Conservation (phyloP, 2,113 vertebrate genomes). For the Pitta sordida region DNA sequence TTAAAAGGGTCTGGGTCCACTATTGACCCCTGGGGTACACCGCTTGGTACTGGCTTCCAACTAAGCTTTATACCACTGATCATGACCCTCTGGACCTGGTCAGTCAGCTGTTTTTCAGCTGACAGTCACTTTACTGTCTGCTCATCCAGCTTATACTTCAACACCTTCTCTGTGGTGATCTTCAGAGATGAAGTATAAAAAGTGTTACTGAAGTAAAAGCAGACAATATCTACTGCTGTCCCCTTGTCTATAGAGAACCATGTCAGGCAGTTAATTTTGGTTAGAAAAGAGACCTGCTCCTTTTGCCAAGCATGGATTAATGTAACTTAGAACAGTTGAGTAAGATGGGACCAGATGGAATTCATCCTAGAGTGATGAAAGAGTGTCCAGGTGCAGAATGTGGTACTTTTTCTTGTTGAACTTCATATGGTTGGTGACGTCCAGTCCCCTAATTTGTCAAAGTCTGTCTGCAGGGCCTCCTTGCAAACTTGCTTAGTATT, state of each 20-base stretch:
- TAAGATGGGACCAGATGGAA: neutral
- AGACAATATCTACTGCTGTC: neutral
- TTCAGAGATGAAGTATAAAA: neutral
- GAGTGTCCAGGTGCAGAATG: too few species aligned
- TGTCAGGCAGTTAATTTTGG: neutral
- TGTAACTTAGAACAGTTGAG: neutral
- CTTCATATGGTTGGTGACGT: neutral
- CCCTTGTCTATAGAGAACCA: neutral
- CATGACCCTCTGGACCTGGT: accelerated
- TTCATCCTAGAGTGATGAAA: too few species aligned
- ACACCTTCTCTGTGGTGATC: neutral
- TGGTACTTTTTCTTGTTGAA: neutral
- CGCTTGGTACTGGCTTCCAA: neutral
- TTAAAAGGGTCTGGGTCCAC: neutral
- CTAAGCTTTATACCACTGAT: neutral
- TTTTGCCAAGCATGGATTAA: neutral
- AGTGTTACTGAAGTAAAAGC: neutral
- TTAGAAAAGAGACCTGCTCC: neutral
- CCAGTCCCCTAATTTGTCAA: neutral
- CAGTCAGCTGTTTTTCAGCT: neutral
- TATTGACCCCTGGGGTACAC: neutral
- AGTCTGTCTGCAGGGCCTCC: neutral
- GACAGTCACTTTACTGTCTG: neutral
- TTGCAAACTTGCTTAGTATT: neutral
- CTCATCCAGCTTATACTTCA: neutral